phyloP scores from a whole-genome alignment of 2,888 invertebrate species.

The Tromatobia lineatoria region DNA sequence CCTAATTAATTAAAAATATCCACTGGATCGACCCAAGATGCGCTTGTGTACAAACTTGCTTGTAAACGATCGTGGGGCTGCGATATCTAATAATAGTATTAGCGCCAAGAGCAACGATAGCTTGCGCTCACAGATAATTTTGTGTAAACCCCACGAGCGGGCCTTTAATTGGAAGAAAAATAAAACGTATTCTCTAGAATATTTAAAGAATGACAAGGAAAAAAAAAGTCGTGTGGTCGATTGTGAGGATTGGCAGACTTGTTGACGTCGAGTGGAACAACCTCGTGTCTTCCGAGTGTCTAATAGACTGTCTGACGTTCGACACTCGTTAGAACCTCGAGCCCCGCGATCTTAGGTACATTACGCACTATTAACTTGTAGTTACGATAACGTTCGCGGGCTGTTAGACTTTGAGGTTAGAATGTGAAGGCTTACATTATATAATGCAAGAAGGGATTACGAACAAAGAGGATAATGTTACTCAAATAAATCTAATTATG shows the following conservation, averaged over 20 bases:
- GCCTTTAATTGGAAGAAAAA: slow-evolving; percentile 17
- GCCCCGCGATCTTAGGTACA: background rate
- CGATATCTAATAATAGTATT: slow-evolving; percentile 67
- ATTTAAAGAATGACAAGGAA: background rate
- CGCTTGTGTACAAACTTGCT: slow-evolving; percentile 2
- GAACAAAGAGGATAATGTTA: slow-evolving; percentile 24
- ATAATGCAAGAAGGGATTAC: slow-evolving; percentile 57
- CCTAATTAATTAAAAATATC: slow-evolving; percentile 47
- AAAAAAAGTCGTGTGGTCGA: background rate
- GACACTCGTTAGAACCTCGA: background rate
- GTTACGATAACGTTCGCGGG: slow-evolving; percentile 15
- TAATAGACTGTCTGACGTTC: background rate
- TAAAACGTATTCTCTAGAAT: slow-evolving; percentile 9
- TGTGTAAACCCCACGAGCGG: background rate
- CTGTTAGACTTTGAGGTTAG: slow-evolving; percentile 55
- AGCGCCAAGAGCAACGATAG: slow-evolving; percentile 58
- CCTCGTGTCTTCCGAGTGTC: background rate
- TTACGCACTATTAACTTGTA: slow-evolving; percentile 1
- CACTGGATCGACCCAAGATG: slow-evolving; percentile 56
- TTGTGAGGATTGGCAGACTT: background rate
- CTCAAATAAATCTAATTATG: slow-evolving; percentile 68
- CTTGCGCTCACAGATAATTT: slow-evolving; percentile 71
- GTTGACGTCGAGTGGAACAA: background rate
- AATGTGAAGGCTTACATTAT: slow-evolving; percentile 36
- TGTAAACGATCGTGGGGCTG: slow-evolving; percentile 53